These are phyloP conservation scores for Formica selysi DNA, from an alignment of 1,140 invertebrate species.

Conservation along the genomic window DNA sequence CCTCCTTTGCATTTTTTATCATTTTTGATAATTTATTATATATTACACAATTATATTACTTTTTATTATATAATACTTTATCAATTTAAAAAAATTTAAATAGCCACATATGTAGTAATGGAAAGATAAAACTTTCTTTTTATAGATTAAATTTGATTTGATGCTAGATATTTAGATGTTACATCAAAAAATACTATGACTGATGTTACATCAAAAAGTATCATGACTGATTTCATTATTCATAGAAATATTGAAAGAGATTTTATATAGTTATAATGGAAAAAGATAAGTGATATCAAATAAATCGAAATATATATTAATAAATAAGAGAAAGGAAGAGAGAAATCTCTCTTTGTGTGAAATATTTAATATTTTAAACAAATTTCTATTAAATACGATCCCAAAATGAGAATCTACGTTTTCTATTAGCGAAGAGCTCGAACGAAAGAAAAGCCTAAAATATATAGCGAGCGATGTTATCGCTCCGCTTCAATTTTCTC, in stretches of 20 bases:
- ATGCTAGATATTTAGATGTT: too few species aligned
- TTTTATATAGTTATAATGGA: neutral
- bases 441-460: constrained; percentile 34
- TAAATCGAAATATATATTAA: neutral
- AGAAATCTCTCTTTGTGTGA: neutral
- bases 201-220: too few species aligned
- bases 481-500: constrained; percentile 70
- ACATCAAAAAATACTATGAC: too few species aligned
- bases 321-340: neutral
- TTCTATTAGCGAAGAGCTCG: constrained; percentile 24
- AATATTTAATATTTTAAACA: neutral
- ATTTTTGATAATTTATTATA: constrained; percentile 13
- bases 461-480: constrained; percentile 63
- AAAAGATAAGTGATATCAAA: neutral
- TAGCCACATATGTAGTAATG: neutral
- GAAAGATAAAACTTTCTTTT: neutral
- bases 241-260: neutral
- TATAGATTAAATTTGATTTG: neutral
- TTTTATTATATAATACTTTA: neutral
- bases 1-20: neutral
- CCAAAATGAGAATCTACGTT: constrained; percentile 41
- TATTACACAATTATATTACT: too few species aligned
- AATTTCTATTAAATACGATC: neutral
- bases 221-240: constrained; percentile 1
- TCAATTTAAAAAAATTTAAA: neutral